These are phyloP conservation scores for Yponomeuta sedellus DNA, from an alignment of 2,888 invertebrate species.

Conservation along the genomic window DNA sequence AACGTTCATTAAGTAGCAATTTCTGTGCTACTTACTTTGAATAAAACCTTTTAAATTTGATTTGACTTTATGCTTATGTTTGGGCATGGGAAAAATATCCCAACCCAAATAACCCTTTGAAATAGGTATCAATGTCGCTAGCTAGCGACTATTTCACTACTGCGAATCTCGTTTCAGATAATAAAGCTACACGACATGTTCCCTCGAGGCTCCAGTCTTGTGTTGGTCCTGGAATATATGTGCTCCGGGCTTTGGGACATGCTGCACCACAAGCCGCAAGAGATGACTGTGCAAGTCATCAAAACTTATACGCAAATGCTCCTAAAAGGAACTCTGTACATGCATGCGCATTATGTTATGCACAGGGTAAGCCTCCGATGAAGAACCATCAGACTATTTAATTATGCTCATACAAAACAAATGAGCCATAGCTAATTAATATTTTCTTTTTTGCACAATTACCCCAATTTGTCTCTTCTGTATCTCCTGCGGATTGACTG, in stretches of 20 bases:
- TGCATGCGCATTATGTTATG: slow-evolving; percentile 93
- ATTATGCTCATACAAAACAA: neutral
- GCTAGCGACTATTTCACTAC: neutral
- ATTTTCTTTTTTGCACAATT: too few relatives aligned
- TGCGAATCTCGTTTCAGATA: slow-evolving; percentile 74
- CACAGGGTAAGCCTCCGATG: slow-evolving; percentile 82
- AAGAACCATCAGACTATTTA: neutral
- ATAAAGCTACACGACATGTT: slow-evolving; percentile 92
- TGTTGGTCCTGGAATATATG: slow-evolving; percentile 95
- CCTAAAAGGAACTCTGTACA: slow-evolving; percentile 90
- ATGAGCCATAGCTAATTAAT: too few relatives aligned
- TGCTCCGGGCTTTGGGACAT: slow-evolving; percentile 90
- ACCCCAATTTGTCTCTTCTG: too few relatives aligned
- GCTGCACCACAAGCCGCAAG: slow-evolving; percentile 80
- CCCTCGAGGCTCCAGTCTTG: slow-evolving; percentile 90
- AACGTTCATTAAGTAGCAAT: too few relatives aligned
- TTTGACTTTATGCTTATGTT: too few relatives aligned
- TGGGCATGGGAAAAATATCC: too few relatives aligned
- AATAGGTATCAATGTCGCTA: neutral
- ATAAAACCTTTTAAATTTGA: too few relatives aligned
- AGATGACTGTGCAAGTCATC: slow-evolving; percentile 83
- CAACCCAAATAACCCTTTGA: too few relatives aligned
- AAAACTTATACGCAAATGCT: slow-evolving; percentile 94
- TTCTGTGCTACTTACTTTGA: too few relatives aligned
- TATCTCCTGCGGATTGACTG: too few relatives aligned